These are phyloP conservation scores for Noctua fimbriata DNA, from an alignment of 2,888 invertebrate genomes.

Conservation along the genomic window DNA sequence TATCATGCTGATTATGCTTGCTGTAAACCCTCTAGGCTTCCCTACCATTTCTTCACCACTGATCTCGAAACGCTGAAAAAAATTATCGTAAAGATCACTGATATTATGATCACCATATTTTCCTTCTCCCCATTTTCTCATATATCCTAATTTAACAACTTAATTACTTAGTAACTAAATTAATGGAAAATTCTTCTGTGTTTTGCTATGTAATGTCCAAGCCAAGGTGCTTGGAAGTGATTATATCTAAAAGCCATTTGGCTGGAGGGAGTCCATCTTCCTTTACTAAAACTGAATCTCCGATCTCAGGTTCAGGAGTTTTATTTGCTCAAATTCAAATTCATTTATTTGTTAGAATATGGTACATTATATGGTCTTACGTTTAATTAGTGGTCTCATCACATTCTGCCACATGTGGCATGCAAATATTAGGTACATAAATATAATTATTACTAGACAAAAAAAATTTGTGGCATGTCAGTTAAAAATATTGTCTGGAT, in stretches of 20 bases:
- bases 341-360: no score
- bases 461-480: no score
- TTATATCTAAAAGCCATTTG: not conserved
- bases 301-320: slow-evolving; percentile 4
- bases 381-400: no score
- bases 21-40: not conserved
- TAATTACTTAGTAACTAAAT: not conserved
- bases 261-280: not conserved
- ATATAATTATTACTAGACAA: no score
- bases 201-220: not conserved
- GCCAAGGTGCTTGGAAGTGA: not conserved
- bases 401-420: no score
- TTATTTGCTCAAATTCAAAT: slow-evolving; percentile 9
- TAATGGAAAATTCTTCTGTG: not conserved
- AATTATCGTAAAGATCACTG: not conserved
- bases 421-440: no score
- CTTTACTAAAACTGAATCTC: slow-evolving; percentile 2
- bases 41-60: not conserved
- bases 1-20: not conserved
- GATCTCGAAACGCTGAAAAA: not conserved
- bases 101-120: not conserved
- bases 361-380: no score
- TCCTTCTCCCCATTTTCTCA: not conserved
- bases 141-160: not conserved
- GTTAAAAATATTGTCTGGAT: no score